Conservation (phyloP, 2,888 invertebrate genomes). For the Acrobasis consociella region DNA sequence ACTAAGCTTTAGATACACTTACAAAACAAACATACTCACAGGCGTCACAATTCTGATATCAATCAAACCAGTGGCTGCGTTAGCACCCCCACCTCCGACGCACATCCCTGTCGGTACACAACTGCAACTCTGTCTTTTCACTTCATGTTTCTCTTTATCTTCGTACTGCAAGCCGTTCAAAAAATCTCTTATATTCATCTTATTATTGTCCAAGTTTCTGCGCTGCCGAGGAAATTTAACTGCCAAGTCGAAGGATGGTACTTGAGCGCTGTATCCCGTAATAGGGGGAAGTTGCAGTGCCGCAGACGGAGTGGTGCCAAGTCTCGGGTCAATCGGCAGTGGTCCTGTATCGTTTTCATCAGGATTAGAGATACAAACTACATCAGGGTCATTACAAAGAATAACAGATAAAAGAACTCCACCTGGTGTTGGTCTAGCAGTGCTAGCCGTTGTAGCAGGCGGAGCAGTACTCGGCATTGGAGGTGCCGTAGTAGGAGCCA, state of each 20-base stretch:
- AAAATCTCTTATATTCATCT: constrained; percentile 36
- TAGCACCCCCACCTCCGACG: constrained; percentile 40
- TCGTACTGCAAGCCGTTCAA: constrained; percentile 30
- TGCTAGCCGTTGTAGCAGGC: constrained; percentile 30
- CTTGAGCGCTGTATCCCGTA: constrained; percentile 59
- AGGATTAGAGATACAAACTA: constrained; percentile 73
- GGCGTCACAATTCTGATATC: constrained; percentile 84
- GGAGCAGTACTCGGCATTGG: constrained; percentile 30
- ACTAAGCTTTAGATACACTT: no score
- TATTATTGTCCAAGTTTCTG: constrained; percentile 42
- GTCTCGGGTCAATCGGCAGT: constrained; percentile 73
- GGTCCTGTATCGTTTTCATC: constrained; percentile 68
- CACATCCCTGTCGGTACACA: constrained; percentile 71
- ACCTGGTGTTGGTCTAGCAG: constrained; percentile 43
- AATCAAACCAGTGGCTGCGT: constrained; percentile 80
- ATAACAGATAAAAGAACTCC: constrained; percentile 61
- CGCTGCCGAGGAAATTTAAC: constrained; percentile 71
- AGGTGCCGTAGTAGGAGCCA: constrained; percentile 37
- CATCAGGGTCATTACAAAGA: constrained; percentile 69
- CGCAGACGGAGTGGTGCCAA: constrained; percentile 68
- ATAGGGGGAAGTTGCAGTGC: constrained; percentile 58
- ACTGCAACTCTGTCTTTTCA: constrained; percentile 68
- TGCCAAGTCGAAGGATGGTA: constrained; percentile 56
- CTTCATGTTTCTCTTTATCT: constrained; percentile 41
- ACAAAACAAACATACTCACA: constrained; percentile 57